Base-by-base conservation (phyloP, 2,113 vertebrate species). In the Oryzias curvinotus region DNA sequence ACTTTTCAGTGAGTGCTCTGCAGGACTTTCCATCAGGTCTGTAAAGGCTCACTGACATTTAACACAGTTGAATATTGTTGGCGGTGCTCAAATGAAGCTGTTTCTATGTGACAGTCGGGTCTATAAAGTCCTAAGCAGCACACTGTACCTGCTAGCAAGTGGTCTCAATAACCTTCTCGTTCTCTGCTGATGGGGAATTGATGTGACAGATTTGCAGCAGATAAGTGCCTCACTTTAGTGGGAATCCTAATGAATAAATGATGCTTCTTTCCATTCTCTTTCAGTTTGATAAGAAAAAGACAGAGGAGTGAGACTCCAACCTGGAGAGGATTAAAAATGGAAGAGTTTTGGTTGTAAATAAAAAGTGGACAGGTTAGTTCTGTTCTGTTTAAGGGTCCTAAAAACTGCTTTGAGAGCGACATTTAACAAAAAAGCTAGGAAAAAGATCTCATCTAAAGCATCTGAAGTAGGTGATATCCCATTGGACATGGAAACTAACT, bases 191-290 rank as follows among this genome's bases (percentile, higher is more conserved):
- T 77, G 75, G 8, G 59, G 77, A 80, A 81, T 82, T 83, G 73
- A 84, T 82, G 65, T 68, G 76, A 73, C 70, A 76, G 58, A 80
- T 82, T 78, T 70, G 68, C 78, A 57, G 69, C 55, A 68, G 73
- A 81, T 77, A 73, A 84, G 77, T 72, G 69, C 57, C 62, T 77
- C 75, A 50, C 70, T 79, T 78, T 75, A 53, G 62, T n/a, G 62
- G 68, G 56, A 69, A 71, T 71, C 30, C 26, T 63, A 45, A 67
- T 83, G 71, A 83, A 87, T 87, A 85, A 82, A 77, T 75, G 67
- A 84, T 83, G 67, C 54, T 71, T 26, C 58, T 74, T 77, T 73
- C 77, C 53, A 71, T 80, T 74, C 51, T 53, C 59, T 52, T 45
- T 13, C 13, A 58, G 23, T 28, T 56, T 56, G 71, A 75, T 65